phyloP scores from a whole-genome alignment of 2,888 invertebrate species.

The Congeria kusceri region DNA sequence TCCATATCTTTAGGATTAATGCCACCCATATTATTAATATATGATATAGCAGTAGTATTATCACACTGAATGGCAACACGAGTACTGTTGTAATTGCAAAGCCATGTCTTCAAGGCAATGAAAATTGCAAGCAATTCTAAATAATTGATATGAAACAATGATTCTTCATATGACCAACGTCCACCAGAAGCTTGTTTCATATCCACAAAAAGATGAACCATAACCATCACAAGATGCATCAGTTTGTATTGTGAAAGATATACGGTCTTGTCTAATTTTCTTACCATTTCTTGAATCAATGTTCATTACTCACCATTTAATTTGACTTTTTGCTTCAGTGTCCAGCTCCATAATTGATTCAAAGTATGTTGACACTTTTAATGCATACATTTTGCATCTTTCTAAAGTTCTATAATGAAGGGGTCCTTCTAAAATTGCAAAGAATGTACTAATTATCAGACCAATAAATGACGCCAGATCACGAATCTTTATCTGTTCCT shows the following conservation, averaged over 20 bases:
- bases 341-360: conserved; percentile 3
- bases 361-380: background rate
- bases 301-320: conserved; percentile 10
- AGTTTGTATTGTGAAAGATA: conserved; percentile 26
- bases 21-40: conserved; percentile 44
- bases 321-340: background rate
- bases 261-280: conserved; percentile 22
- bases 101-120: conserved; percentile 18
- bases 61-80: conserved; percentile 39
- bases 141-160: conserved; percentile 32
- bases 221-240: conserved; percentile 31
- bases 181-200: conserved; percentile 20
- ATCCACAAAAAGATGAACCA: conserved; percentile 15
- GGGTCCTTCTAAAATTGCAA: conserved; percentile 1
- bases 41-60: conserved; percentile 41
- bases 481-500: background rate
- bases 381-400: background rate
- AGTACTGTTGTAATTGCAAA: background rate
- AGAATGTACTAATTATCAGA: conserved; percentile 11
- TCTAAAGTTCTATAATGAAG: background rate
- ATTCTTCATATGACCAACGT: conserved; percentile 25
- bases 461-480: conserved; percentile 19
- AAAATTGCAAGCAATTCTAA: conserved; percentile 43
- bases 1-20: conserved; percentile 10
- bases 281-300: conserved; percentile 38